Evolutionary conservation across 2,113 vertebrate genomes (phyloP), one percentile per base, ranked within the genome.

Genomic region (Casuarius casuarius): DNA sequence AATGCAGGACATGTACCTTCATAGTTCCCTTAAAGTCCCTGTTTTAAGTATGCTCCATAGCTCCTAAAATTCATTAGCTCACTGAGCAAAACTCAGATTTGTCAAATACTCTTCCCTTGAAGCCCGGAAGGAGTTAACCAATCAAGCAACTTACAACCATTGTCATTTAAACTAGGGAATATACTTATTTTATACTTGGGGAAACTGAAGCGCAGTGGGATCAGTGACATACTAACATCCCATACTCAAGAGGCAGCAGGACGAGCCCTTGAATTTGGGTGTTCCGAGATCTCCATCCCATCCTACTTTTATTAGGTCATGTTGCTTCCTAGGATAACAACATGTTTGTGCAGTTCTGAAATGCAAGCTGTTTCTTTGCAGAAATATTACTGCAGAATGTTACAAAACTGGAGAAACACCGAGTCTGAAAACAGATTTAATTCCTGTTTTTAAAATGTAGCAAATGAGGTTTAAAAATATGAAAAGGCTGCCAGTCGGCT

Each of bases 391-490:
- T 94, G 81, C 84, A 35, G 58, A 51, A 59, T 88, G 89, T 83
- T 92, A 80, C 81, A 94, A 85, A 91, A 85, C 81, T 73, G 91
- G 74, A 91, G 89, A 91, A 80, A 89, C 62, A 85, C 33, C 0
- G 17, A 89, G 66, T 76, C 82, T 77, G 95, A 92, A 95, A 95
- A 91, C 95, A 94, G 71, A 87, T 97, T 83, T 84, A 72, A 89
- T 81, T 85, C 81, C 75, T 92, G 81, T 38, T 95, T 87, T 95
- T 76, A 71, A 89, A 95, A 76, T 2, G 19, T 67, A 79, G 80
- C 77, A 92, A 95, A 95, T 85, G 81, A 96, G 77, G 74, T 82
- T 94, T 92, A 76, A 96, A 96, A 96, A 85, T 89, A 54, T 2
- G 38, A 94, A 74, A 59, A 92, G 77, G 78, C 40, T 96, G 94